Evolutionary conservation across 2,797 vertebrate species (phyloP).

Genomic region (Liparis tanakae): DNA sequence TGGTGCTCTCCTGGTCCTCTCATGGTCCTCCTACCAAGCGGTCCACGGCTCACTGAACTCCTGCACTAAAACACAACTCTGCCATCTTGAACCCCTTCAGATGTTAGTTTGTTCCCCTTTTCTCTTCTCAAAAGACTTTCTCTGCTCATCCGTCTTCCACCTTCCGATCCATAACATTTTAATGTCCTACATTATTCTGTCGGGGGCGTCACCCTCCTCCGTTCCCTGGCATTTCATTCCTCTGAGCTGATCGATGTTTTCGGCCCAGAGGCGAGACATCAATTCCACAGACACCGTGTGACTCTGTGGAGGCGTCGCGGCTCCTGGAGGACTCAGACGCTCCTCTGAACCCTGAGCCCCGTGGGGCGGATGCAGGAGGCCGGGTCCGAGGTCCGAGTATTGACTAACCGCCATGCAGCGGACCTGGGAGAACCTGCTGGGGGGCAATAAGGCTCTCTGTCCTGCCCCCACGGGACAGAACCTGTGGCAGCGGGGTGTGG

Average conservation of each 20-base stretch:
- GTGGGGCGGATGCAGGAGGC: conserved; percentile 29
- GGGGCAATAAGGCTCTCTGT: no score
- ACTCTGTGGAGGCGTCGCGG: conserved; percentile 33
- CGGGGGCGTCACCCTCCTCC: conserved; percentile 14
- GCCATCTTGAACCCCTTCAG: conserved; percentile 15
- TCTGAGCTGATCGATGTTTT: conserved; percentile 59
- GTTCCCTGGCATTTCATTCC: conserved; percentile 39
- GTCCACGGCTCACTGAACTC: conserved; percentile 35
- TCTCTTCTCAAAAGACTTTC: conserved; percentile 13
- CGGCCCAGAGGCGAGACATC: conserved; percentile 49
- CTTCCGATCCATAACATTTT: conserved; percentile 15
- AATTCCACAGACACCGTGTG: conserved; percentile 61
- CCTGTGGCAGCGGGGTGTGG: no score
- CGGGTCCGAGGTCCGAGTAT: conserved; percentile 52
- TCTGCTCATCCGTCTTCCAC: conserved; percentile 7
- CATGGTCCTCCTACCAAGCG: conserved; percentile 13
- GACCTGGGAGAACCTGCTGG: conserved; percentile 20
- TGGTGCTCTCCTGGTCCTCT: conserved; percentile 33
- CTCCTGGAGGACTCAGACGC: conserved; percentile 40
- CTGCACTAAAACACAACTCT: conserved; percentile 34
- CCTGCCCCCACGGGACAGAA: no score
- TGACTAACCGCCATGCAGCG: conserved; percentile 46
- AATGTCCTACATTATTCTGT: conserved; percentile 27
- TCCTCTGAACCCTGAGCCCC: conserved; percentile 26
- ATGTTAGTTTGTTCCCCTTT: neutral